phyloP scores from a whole-genome alignment of 2,797 vertebrate species.

The Telmatherina bonti region DNA sequence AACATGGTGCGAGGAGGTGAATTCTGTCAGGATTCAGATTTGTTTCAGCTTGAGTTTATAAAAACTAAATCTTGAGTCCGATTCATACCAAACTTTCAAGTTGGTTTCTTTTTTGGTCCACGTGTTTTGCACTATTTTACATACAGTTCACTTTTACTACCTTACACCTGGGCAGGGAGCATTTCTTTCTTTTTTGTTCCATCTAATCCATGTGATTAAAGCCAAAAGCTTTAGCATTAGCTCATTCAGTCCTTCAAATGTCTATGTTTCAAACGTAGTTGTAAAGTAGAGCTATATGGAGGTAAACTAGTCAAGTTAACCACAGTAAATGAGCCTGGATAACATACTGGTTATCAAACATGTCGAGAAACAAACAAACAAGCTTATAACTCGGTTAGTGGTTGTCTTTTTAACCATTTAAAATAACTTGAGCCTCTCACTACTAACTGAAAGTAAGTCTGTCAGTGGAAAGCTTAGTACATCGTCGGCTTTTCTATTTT shows the following conservation, averaged over 20 bases:
- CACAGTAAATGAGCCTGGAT: not conserved
- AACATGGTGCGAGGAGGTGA: no score
- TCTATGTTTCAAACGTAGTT: not conserved
- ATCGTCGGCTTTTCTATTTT: conserved; percentile 21
- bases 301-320: not conserved
- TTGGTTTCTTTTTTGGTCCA: not conserved
- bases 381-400: not conserved
- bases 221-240: not conserved
- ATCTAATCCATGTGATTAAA: not conserved
- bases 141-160: no score
- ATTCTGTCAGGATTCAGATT: no score
- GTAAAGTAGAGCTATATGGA: not conserved
- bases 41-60: not conserved
- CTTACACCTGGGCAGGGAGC: no score
- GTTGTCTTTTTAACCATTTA: not conserved
- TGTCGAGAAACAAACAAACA: no score
- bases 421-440: not conserved
- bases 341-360: no score
- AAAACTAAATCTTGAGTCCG: not conserved
- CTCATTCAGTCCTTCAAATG: not conserved
- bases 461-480: conserved; percentile 21
- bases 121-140: not conserved
- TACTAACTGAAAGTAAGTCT: not conserved
- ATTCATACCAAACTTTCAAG: not conserved
- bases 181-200: not conserved